A percentile compares a stretch with the other conserved stretches of the same genome.
phyloP scores from a whole-genome alignment of 2,888 invertebrate species.

The Gibbula magus region DNA sequence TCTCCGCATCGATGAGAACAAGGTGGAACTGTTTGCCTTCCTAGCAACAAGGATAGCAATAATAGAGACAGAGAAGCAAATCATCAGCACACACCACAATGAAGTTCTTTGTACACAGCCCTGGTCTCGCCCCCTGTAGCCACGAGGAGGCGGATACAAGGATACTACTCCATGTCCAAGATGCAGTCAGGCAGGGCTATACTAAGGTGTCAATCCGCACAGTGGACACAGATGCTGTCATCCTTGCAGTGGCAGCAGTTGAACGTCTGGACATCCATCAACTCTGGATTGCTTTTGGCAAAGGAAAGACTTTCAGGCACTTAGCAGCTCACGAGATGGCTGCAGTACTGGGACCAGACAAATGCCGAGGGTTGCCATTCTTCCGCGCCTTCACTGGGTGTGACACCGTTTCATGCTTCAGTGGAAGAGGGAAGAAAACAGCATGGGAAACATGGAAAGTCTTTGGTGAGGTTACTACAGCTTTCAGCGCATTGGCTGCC shows the following conservation, averaged over 20 bases:
- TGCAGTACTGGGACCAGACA: no score
- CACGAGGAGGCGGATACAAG: conserved; percentile 45
- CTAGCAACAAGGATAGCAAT: neutral
- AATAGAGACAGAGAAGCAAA: neutral
- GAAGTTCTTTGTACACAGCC: conserved; percentile 16
- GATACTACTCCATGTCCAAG: conserved; percentile 32
- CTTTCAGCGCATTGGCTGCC: no score
- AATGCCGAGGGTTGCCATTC: conserved; percentile 29
- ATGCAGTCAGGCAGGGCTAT: conserved; percentile 26
- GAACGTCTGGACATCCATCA: neutral
- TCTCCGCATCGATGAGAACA: conserved; percentile 18
- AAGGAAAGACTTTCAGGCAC: conserved; percentile 32
- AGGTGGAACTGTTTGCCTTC: conserved; percentile 20
- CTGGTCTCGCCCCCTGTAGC: conserved; percentile 27
- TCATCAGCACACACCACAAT: neutral
- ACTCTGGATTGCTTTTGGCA: conserved; percentile 44
- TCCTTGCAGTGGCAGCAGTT: conserved; percentile 33
- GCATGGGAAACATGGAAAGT: no score
- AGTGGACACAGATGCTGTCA: conserved; percentile 41
- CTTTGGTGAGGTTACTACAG: no score
- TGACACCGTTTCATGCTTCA: no score
- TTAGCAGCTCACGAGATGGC: no score
- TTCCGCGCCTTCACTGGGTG: conserved; percentile 45
- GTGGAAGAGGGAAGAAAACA: no score
- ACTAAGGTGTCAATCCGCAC: conserved; percentile 29